These are phyloP conservation scores for Florisuga fusca DNA, from an alignment of 2,797 vertebrate species.

Conservation along the genomic window DNA sequence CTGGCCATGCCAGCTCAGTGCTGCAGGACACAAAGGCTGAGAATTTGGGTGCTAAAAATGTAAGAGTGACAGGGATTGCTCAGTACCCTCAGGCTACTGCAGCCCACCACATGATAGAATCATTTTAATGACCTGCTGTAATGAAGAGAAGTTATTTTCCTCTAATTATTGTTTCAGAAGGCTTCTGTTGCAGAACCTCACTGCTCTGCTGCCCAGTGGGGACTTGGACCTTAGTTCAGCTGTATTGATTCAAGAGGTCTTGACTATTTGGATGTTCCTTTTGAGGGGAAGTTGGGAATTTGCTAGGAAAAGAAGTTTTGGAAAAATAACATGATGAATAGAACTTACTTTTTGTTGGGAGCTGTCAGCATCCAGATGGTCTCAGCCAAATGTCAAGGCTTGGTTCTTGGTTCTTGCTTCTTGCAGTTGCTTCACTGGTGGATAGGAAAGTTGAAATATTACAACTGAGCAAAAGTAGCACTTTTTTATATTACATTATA, in stretches of 20 bases:
- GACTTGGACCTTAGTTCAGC: not conserved
- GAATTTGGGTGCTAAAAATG: not conserved
- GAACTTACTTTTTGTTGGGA: not conserved
- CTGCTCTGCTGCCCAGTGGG: not conserved
- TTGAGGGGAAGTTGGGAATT: not conserved
- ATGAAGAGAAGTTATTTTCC: not conserved
- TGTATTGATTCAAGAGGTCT: not conserved
- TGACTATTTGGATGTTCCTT: not conserved
- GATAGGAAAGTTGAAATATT: not conserved
- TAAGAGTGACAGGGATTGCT: not conserved
- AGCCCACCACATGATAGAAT: rapidly evolving
- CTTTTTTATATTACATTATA: not conserved
- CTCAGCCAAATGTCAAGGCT: not conserved
- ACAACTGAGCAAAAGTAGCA: not conserved
- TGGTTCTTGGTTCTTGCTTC: not conserved
- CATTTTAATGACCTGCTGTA: not conserved
- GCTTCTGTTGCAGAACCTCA: not conserved
- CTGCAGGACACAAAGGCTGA: not conserved
- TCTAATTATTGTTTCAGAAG: not conserved
- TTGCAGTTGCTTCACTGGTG: not conserved
- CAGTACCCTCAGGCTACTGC: not conserved
- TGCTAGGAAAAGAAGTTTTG: not conserved
- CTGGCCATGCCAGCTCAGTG: not conserved
- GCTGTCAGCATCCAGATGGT: not conserved
- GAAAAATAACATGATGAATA: not conserved